Base-by-base conservation (phyloP, 2,113 vertebrate genomes). In the Nothoprocta pentlandii region DNA sequence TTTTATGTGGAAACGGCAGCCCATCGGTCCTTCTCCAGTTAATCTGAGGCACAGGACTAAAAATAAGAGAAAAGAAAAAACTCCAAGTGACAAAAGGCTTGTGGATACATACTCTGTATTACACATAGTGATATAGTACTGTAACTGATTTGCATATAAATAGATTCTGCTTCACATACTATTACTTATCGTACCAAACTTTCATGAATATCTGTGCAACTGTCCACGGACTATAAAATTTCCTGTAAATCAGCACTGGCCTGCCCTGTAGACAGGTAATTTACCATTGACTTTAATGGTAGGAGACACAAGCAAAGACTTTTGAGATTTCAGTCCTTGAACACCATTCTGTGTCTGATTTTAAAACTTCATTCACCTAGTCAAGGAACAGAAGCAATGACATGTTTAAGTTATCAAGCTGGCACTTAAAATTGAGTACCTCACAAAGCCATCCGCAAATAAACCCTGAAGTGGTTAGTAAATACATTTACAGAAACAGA, bases 11-110 rank as follows among this genome's bases (percentile, higher is more conserved):
- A 83, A 99, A 99, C 1, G 98, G 98, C 84, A 98, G 96, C 7
- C 99, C 98, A 32, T 98, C 99, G 20, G 98, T 98, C 97, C 99
- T 98, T 92, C 98, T 98, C 99, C 99, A 99, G 89, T 98, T 98
- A 96, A 99, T 99, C 97, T 98, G 98, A 91, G 99, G 99, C 47
- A 99, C 98, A 0, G 99, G 99, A 95, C 99, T 99, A 94, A 68
- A 95, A 94, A 46, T 5, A 56, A 30, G 53, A 66, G 59, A 16
- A 54, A 68, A 87, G 78, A 41, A 92, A 58, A 82, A 56, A 30
- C 11, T 56, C 54, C 16, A 56, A 56, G 54, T 62, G 62, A 32
- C 82, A 81, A 16, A 58, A 90, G 71, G 47, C 62, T 63, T 34
- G 25, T 20, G 21, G 25, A 56, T 51, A 47, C 21, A 6, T n/a